These are phyloP conservation scores for Anisognathus igniventris DNA, from an alignment of 2,797 vertebrate species.

Conservation along the genomic window DNA sequence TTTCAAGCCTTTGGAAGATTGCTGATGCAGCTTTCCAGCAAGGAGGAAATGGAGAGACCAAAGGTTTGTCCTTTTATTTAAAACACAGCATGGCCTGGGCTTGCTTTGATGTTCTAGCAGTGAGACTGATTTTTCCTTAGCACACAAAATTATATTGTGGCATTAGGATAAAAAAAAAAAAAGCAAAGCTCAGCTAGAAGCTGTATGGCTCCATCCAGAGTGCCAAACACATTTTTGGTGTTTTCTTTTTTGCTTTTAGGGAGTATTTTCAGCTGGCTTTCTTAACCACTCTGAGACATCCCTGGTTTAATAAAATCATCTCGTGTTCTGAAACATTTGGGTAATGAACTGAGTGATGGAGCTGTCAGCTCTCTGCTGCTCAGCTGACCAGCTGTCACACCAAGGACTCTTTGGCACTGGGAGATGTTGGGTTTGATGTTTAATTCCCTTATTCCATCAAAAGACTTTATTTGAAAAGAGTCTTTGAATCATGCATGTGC, in stretches of 20 bases:
- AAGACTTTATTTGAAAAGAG: not conserved
- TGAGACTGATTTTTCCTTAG: not conserved
- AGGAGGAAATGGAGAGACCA: not conserved
- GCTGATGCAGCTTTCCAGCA: not conserved
- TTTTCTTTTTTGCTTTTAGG: not conserved
- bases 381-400: constrained; percentile 5
- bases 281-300: not conserved
- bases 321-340: not conserved
- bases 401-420: not conserved
- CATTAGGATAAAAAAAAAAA: not conserved
- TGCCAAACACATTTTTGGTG: not conserved
- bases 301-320: not conserved
- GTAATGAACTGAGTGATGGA: not conserved
- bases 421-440: constrained; percentile 10
- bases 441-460: constrained; percentile 23
- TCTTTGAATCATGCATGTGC: not conserved
- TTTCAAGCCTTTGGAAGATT: not conserved
- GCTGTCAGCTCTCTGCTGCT: not conserved
- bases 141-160: not conserved
- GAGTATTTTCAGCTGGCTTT: not conserved
- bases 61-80: not conserved
- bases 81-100: not conserved
- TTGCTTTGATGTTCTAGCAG: not conserved
- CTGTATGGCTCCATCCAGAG: not conserved
- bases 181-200: not conserved